Evolutionary conservation across 2,797 vertebrate genomes (phyloP).

Genomic region (Aythya fuligula): DNA sequence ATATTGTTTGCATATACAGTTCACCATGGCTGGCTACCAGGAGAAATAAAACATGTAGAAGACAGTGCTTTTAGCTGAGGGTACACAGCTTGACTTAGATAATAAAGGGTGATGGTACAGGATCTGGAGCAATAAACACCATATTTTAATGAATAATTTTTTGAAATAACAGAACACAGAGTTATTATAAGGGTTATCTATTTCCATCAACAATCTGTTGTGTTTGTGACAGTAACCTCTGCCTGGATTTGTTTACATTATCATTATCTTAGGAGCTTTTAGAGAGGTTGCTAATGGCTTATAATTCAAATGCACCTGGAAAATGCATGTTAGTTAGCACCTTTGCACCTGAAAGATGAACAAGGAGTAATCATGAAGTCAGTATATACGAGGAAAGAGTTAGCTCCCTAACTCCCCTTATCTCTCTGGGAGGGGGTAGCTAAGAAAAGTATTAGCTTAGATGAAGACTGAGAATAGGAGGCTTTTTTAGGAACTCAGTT

Average conservation of each 20-base stretch:
- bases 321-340: neutral
- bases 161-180: constrained; percentile 10
- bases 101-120: constrained; percentile 19
- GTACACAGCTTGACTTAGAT: constrained; percentile 24
- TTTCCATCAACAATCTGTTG: constrained; percentile 32
- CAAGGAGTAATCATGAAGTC: neutral
- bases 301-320: neutral
- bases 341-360: neutral
- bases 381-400: neutral
- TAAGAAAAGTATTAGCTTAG: neutral
- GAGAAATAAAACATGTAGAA: constrained; percentile 20
- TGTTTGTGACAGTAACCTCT: neutral
- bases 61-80: neutral
- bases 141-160: constrained; percentile 43
- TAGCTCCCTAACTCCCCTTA: accelerated
- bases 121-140: constrained; percentile 6
- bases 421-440: accelerated
- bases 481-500: neutral
- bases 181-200: neutral
- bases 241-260: neutral
- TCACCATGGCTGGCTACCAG: neutral
- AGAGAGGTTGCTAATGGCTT: neutral
- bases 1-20: constrained; percentile 13
- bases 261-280: neutral
- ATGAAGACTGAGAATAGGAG: accelerated